Conservation (phyloP, 1,140 invertebrate species). For the Sesamia nonagrioides region DNA sequence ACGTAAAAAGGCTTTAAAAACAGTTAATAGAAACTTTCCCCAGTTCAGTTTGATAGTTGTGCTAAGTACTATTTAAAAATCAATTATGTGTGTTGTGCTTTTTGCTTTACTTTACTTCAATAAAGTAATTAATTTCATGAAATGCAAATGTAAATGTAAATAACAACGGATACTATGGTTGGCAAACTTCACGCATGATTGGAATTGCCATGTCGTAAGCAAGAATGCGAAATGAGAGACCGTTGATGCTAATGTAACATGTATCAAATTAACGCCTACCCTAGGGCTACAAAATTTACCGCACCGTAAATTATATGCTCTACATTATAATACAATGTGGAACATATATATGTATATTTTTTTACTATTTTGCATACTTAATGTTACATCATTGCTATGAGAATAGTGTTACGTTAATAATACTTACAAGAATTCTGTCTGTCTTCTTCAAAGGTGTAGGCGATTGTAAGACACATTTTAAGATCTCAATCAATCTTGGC, state of each 20-base stretch:
- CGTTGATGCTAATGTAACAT: constrained; percentile 38
- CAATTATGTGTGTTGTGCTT: constrained; percentile 26
- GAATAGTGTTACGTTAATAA: no score
- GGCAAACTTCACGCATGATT: constrained; percentile 72
- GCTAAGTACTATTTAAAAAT: constrained; percentile 37
- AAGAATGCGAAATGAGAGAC: constrained; percentile 67
- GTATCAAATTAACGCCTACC: constrained; percentile 50
- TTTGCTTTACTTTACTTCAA: constrained; percentile 29
- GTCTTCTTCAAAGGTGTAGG: no score
- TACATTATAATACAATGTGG: neutral
- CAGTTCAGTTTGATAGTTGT: constrained; percentile 10
- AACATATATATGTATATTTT: no score
- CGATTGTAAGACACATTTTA: no score
- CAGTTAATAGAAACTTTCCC: neutral
- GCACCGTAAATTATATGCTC: neutral
- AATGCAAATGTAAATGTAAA: constrained; percentile 58
- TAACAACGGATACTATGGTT: constrained; percentile 52
- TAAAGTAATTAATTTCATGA: constrained; percentile 54
- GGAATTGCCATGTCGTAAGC: constrained; percentile 67
- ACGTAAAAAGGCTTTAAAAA: neutral
- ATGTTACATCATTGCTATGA: no score
- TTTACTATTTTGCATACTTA: no score
- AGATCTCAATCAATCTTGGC: no score
- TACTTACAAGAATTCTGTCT: no score
- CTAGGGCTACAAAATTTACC: constrained; percentile 36